Evolutionary conservation across 2,888 invertebrate genomes (phyloP).

Genomic region (Pedicia rivosa): DNA sequence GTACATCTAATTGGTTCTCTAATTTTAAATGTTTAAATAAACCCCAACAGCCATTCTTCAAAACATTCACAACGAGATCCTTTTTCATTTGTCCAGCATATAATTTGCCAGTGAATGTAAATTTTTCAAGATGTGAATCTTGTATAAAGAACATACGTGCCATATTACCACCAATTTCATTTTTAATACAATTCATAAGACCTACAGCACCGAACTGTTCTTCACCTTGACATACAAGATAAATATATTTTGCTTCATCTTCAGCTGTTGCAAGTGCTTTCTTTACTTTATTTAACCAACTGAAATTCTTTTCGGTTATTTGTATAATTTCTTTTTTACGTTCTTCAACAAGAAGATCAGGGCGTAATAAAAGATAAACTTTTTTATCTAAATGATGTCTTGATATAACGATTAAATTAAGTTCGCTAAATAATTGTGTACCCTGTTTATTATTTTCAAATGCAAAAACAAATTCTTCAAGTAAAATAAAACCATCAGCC

Average conservation of each 20-base stretch:
- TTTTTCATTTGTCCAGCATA: conserved; percentile 47
- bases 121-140: conserved; percentile 41
- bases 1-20: conserved; percentile 30
- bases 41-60: conserved; percentile 72
- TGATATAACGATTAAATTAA: conserved; percentile 38
- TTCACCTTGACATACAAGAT: conserved; percentile 52
- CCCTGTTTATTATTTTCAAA: conserved; percentile 30
- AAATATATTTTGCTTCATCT: conserved; percentile 40
- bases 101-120: conserved; percentile 38
- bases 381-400: conserved; percentile 47
- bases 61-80: conserved; percentile 76
- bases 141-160: conserved; percentile 59
- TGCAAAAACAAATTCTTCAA: conserved; percentile 45
- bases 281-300: conserved; percentile 73
- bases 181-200: conserved; percentile 75
- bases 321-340: conserved; percentile 39
- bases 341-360: conserved; percentile 15
- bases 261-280: conserved; percentile 50
- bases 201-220: conserved; percentile 68
- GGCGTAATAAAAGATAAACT: conserved; percentile 48
- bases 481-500: conserved; percentile 51
- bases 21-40: conserved; percentile 65
- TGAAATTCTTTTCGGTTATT: conserved; percentile 50
- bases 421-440: conserved; percentile 24
- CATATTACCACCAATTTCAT: conserved; percentile 68